Base-by-base conservation (phyloP, 2,113 vertebrate genomes). In the Micronycteris hirsuta region DNA sequence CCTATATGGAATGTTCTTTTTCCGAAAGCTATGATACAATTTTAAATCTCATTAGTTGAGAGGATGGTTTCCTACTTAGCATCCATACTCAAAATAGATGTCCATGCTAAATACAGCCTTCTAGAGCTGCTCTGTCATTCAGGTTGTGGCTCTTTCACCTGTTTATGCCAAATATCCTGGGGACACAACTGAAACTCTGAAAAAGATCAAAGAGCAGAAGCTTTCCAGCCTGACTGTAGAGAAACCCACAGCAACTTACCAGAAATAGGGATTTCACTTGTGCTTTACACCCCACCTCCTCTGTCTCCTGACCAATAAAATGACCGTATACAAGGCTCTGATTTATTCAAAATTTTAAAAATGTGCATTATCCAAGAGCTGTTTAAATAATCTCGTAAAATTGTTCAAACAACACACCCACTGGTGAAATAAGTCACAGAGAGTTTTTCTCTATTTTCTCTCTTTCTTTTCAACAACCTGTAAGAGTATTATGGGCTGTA, bases 341-440 rank as follows among this genome's bases (percentile, higher is more conserved):
- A 78, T 49, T 94, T 80, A 87, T 63, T 65, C 87, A 43, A 58
- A 94, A 86, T 13, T 89, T 89, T 47, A 33, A 58, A 89, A 97
- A 47, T 36, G 6, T 33, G 2, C 5, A 16, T 67, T 31, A 71
- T 10, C 20, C 0, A 65, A 45, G 20, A 45, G 22, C 15, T 92
- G 4, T 68, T 74, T 65, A 70, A 84, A 73, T 73, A 74, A 4
- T 86, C 17, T 65, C 3, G 15, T n/a, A 85, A 84, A 83, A 70
- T 8, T 78, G 1, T 47, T 77, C 17, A 81, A 28, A 63, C 11
- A 85, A 13, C 15, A 49, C 0, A 78, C 0, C 7, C 41, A 67
- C 8, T 61, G 43, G 91, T 47, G 14, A 76, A 54, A 67, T 85
- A 71, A 78, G 36, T 13, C 43, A 89, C 1, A 15, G 49, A 12